These are phyloP conservation scores for Orientallactaga bullata DNA, from an alignment of 2,113 vertebrate genomes.

Conservation along the genomic window DNA sequence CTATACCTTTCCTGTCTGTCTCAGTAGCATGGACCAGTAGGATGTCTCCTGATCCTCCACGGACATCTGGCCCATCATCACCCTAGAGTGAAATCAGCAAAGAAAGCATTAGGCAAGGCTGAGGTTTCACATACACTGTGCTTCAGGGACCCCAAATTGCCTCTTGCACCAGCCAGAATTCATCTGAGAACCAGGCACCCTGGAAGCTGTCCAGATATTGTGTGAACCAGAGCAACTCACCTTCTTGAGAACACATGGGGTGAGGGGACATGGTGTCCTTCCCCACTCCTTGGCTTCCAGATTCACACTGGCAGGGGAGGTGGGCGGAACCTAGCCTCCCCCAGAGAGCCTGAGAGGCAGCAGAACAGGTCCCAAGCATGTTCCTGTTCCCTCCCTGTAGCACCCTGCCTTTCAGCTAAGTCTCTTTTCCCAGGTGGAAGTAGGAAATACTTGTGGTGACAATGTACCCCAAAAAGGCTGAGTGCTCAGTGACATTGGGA, in stretches of 20 bases:
- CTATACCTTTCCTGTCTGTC: slow-evolving; percentile 96
- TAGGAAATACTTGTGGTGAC: background rate
- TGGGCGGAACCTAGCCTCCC: background rate
- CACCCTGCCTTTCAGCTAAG: background rate
- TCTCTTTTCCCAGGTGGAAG: too few relatives aligned
- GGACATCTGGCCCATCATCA: slow-evolving; percentile 97
- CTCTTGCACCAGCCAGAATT: background rate
- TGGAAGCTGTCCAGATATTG: background rate
- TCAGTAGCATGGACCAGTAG: slow-evolving; percentile 97
- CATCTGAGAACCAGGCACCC: background rate
- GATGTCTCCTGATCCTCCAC: slow-evolving; percentile 97
- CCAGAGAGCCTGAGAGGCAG: background rate
- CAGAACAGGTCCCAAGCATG: rapidly evolving
- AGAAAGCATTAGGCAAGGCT: background rate
- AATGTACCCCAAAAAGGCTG: background rate
- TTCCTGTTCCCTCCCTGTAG: background rate
- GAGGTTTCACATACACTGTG: background rate
- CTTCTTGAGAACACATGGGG: background rate
- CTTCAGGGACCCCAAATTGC: background rate
- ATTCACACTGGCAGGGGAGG: background rate
- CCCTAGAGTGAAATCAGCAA: slow-evolving; percentile 86
- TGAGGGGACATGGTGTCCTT: background rate
- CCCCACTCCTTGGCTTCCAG: background rate
- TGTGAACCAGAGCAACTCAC: too few relatives aligned
- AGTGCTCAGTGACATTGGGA: rapidly evolving